phyloP scores from a whole-genome alignment of 2,113 vertebrate genomes.

The Eudyptes chrysolophus region DNA sequence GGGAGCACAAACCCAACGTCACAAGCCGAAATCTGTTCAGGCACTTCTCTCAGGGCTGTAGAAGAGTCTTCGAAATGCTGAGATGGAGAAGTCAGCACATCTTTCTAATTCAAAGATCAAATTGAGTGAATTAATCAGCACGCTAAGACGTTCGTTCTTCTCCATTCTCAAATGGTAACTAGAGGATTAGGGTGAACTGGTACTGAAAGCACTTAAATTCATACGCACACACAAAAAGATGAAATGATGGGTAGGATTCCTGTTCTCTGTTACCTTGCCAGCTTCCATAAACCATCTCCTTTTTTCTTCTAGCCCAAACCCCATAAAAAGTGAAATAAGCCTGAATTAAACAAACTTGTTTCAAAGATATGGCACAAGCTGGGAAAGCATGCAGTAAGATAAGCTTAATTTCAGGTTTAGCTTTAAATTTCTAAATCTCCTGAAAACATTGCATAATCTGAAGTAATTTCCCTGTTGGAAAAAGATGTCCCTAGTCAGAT shows the following conservation, averaged over 20 bases:
- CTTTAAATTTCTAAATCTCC: background rate
- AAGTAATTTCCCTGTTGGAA: background rate
- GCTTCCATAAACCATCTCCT: background rate
- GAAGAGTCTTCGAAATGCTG: background rate
- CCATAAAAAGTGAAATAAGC: background rate
- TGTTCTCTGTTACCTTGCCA: background rate
- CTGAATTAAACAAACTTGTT: background rate
- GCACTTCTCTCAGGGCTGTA: background rate
- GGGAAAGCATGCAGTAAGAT: background rate
- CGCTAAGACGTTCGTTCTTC: background rate
- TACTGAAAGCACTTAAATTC: background rate
- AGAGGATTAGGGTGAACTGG: background rate
- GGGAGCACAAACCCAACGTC: background rate
- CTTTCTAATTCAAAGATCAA: background rate
- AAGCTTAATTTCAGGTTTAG: background rate
- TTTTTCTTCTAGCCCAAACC: background rate
- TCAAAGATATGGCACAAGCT: background rate
- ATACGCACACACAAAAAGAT: background rate
- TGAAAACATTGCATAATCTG: background rate
- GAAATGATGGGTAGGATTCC: background rate
- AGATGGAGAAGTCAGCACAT: background rate
- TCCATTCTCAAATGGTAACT: background rate
- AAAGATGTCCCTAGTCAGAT: background rate
- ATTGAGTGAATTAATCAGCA: background rate
- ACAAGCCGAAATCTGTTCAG: background rate